Evolutionary conservation across 2,113 vertebrate genomes (phyloP), one percentile per base, ranked within the genome.

Genomic region (Menidia beryllina): DNA sequence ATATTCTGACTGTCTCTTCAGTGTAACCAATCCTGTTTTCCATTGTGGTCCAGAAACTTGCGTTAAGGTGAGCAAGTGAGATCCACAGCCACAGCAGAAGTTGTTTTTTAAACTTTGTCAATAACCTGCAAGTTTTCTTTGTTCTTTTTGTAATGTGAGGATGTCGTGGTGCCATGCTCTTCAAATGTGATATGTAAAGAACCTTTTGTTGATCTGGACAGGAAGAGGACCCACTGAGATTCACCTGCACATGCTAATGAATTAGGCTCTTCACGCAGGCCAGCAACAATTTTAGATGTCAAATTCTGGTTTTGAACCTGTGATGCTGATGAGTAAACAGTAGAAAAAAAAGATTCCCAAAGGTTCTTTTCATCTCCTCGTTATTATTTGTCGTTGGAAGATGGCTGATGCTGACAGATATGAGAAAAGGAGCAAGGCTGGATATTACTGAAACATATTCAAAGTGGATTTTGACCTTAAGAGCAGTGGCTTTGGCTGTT

Each of bases 1-100:
- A 43, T 69, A 55, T 30, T 83, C 82, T 82, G 25, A 55, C 78
- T 84, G 76, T 69, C 49, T 91, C 85, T 85, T 68, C 20, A 82
- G 82, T 85, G 72, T 87, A 65, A 48, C 64, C 4, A 39, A 39
- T 26, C 58, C 23, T 43, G 27, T 21, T 57, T 39, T 52, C 45
- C 36, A 59, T 47, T 57, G 69, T 56, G 51, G 23, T 59, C 23
- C 69, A 64, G 45, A 72, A 64, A 67, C 25, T 17, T 48, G 5
- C 57, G 55, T 64, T 49, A 34, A 8, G 30, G 54, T 47, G 52
- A 61, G 69, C 54, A 67, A 54, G 57, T 47, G 54, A 58, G 34
- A 63, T 60, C 26, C 58, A 49, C 49, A 69, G 59, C 48, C 36
- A 56, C 52, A 39, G 12, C 49, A 24, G 15, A 49, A 52, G 36